phyloP scores from a whole-genome alignment of 2,888 invertebrate genomes.

The Tricholauxania praeusta region DNA sequence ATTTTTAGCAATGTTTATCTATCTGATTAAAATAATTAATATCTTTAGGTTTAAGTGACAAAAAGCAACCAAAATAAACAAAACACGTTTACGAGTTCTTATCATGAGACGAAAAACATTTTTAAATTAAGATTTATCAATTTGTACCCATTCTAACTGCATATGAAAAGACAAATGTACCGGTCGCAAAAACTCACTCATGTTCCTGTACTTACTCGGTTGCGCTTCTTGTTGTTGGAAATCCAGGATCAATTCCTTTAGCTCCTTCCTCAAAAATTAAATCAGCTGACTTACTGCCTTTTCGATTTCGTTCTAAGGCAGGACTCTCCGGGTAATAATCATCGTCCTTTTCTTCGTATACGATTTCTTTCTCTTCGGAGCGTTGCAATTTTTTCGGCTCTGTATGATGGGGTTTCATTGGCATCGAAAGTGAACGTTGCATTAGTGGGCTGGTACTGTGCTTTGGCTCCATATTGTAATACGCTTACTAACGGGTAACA shows the following conservation, averaged over 20 bases:
- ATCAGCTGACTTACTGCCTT: constrained; percentile 41
- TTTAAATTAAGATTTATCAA: too few species aligned
- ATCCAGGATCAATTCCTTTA: neutral
- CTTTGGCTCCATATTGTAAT: neutral
- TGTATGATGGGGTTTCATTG: constrained; percentile 62
- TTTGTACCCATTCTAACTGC: too few species aligned
- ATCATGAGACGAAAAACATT: too few species aligned
- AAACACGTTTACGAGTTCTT: too few species aligned
- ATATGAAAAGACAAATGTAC: too few species aligned
- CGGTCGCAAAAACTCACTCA: too few species aligned
- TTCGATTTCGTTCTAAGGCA: constrained; percentile 50
- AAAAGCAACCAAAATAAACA: too few species aligned
- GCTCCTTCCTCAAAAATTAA: neutral
- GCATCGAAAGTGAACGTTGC: constrained; percentile 65
- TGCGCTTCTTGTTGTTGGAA: neutral
- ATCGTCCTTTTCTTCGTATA: constrained; percentile 46
- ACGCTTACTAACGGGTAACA: too few species aligned
- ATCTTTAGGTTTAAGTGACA: too few species aligned
- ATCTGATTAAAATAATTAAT: too few species aligned
- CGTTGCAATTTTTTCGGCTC: constrained; percentile 59
- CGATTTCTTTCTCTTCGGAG: constrained; percentile 64
- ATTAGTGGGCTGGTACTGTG: constrained; percentile 45
- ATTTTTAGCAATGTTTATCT: too few species aligned
- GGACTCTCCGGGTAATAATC: constrained; percentile 64
- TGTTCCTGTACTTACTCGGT: constrained; percentile 3